These are phyloP conservation scores for Dendroctonus valens DNA, from an alignment of 1,140 invertebrate species.

Conservation along the genomic window DNA sequence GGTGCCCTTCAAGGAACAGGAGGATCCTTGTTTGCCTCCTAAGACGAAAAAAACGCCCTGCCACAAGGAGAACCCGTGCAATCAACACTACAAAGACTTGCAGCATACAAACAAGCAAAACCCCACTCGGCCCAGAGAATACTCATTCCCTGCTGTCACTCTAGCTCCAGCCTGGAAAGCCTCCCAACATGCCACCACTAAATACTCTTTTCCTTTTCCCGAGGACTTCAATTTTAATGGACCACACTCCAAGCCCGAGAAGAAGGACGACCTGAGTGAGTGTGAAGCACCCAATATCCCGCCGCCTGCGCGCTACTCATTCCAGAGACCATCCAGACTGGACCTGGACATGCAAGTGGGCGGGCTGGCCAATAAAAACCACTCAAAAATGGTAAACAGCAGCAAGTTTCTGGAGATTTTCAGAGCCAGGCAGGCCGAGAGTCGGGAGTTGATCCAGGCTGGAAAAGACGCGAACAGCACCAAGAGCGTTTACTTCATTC, in stretches of 20 bases:
- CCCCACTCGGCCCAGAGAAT: no score
- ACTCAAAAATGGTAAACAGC: not conserved
- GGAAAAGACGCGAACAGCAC: constrained; percentile 1
- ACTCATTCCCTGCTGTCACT: no score
- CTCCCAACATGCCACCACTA: no score
- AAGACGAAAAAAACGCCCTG: not conserved
- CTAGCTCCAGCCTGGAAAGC: no score
- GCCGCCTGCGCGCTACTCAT: no score
- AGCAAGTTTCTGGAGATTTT: constrained; percentile 12
- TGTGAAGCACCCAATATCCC: no score
- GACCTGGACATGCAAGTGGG: no score
- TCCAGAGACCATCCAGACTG: no score
- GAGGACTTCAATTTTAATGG: no score
- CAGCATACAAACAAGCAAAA: not conserved
- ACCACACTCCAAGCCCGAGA: no score
- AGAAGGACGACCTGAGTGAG: no score
- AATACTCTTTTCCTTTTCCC: no score
- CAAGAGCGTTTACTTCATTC: constrained; percentile 9
- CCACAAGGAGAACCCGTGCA: constrained; percentile 5
- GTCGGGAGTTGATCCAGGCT: not conserved
- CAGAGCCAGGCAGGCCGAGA: not conserved
- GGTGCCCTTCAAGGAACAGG: constrained; percentile 1
- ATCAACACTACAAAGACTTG: constrained; percentile 1
- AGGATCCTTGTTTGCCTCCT: constrained; percentile 2
- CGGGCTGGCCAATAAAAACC: constrained; percentile 1